Evolutionary conservation across 37 sponge, comb jelly and placozoan genomes (phyloP).

Genomic region (Beroe ovata): DNA sequence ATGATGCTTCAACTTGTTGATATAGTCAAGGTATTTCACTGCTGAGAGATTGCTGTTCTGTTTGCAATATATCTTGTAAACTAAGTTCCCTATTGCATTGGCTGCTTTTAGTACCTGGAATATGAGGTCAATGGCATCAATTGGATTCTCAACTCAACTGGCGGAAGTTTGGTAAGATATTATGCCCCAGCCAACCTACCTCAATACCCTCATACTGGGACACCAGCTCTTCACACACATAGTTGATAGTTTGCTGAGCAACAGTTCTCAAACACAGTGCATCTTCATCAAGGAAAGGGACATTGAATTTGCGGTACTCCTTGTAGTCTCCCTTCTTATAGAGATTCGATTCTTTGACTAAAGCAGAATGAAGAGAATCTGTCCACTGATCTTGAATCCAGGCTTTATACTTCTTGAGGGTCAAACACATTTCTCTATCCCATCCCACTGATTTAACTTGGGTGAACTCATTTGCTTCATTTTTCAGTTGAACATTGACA

Average conservation of each 20-base stretch:
- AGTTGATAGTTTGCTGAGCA: constrained; percentile 50
- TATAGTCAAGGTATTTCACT: background rate
- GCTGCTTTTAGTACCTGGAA: constrained; percentile 24
- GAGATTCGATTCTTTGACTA: background rate
- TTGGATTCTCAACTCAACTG: background rate
- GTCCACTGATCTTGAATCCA: constrained; percentile 14
- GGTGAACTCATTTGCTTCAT: constrained; percentile 36
- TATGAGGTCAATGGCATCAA: too few relatives aligned
- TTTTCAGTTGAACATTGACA: background rate
- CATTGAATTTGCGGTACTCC: constrained; percentile 10
- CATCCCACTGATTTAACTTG: background rate
- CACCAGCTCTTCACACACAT: constrained; percentile 43
- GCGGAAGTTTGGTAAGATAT: background rate
- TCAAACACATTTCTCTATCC: background rate
- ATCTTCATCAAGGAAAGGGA: constrained; percentile 53
- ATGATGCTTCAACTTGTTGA: background rate
- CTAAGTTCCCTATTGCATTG: constrained; percentile 40
- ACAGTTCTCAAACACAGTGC: background rate
- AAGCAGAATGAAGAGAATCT: background rate
- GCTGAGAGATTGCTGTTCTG: background rate
- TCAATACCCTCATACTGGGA: constrained; percentile 36
- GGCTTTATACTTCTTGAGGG: background rate
- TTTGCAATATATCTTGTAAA: constrained; percentile 61
- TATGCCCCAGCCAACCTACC: constrained; percentile 9
- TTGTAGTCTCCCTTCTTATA: constrained; percentile 11